phyloP scores from a whole-genome alignment of 2,113 vertebrate species.

The Xyliphius kryptos region DNA sequence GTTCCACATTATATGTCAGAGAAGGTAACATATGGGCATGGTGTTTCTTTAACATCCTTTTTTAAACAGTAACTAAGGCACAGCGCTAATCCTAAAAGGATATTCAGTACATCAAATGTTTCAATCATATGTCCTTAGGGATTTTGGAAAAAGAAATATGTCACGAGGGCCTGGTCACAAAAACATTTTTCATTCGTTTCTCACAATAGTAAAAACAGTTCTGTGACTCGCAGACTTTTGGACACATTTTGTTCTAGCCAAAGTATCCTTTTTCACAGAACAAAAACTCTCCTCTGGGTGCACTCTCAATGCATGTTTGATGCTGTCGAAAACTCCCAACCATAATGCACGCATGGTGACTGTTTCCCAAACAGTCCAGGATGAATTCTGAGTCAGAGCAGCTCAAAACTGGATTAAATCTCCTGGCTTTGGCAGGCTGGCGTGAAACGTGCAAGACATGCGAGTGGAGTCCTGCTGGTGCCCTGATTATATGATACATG shows the following conservation, averaged over 20 bases:
- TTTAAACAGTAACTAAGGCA: too few relatives aligned
- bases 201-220: too few relatives aligned
- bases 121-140: too few relatives aligned
- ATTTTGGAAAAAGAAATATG: too few relatives aligned
- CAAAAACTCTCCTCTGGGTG: background rate
- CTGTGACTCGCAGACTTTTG: background rate
- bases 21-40: too few relatives aligned
- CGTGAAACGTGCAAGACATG: constrained; percentile 7
- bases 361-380: constrained; percentile 9
- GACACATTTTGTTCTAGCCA: constrained; percentile 4
- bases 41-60: too few relatives aligned
- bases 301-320: background rate
- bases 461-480: constrained; percentile 9
- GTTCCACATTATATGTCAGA: too few relatives aligned
- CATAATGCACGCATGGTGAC: constrained; percentile 1
- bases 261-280: background rate
- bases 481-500: background rate
- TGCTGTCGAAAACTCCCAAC: constrained; percentile 1
- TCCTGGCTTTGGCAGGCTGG: constrained; percentile 6
- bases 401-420: constrained; percentile 16
- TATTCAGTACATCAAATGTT: too few relatives aligned
- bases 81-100: too few relatives aligned
- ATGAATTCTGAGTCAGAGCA: constrained; percentile 5
- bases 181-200: too few relatives aligned
- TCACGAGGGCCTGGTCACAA: too few relatives aligned